These are phyloP conservation scores for Illadopsis cleaveri DNA, from an alignment of 2,113 vertebrate genomes.

Conservation along the genomic window DNA sequence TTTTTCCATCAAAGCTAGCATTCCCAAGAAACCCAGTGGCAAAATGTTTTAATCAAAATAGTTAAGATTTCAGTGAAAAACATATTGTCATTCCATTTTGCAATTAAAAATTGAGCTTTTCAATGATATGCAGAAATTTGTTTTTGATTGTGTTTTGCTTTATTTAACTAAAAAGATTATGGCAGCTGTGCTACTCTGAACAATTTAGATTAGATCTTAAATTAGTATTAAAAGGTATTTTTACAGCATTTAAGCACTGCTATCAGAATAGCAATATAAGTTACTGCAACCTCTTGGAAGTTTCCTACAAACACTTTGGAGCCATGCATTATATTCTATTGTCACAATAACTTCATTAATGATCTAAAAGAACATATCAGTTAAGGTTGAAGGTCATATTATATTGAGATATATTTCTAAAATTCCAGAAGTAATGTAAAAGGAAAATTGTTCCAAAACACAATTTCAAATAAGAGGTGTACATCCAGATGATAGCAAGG, in stretches of 20 bases:
- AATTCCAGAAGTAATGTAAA: background rate
- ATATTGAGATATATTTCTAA: background rate
- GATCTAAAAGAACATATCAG: background rate
- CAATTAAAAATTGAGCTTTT: background rate
- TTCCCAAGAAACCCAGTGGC: background rate
- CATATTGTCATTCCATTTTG: background rate
- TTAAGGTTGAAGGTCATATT: background rate
- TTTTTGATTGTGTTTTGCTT: background rate
- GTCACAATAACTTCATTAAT: background rate
- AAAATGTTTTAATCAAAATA: background rate
- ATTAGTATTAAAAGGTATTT: background rate
- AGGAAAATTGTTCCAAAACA: background rate
- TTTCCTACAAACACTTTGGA: background rate
- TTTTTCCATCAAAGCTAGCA: background rate
- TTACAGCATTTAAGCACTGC: background rate
- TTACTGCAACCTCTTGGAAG: background rate
- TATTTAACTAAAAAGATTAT: background rate
- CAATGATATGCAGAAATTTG: background rate
- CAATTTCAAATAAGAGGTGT: background rate
- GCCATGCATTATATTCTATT: background rate
- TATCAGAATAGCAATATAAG: background rate
- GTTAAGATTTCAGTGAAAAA: background rate
- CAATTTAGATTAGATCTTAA: background rate
- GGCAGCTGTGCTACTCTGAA: background rate
- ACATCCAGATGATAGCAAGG: background rate